Conservation (phyloP, 1,140 invertebrate species). For the Papilio polyxenes region DNA sequence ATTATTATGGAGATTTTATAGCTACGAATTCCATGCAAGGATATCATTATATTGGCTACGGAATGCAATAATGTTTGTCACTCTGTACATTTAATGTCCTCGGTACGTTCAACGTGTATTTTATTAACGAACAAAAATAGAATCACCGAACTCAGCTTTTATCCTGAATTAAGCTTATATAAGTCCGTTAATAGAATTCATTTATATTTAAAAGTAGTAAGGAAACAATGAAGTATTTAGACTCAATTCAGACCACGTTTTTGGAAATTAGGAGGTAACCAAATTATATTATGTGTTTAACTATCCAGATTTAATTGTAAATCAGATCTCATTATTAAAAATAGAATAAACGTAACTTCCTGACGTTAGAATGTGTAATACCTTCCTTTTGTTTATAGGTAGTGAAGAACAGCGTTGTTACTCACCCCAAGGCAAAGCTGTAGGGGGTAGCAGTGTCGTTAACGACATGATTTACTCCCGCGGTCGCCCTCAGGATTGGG, state of each 20-base stretch:
- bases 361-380: neutral
- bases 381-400: conserved; percentile 49
- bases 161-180: neutral
- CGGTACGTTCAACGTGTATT: neutral
- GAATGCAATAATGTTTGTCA: neutral
- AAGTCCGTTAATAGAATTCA: too few relatives aligned
- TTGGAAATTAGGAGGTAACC: too few relatives aligned
- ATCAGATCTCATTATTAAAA: neutral
- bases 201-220: too few relatives aligned
- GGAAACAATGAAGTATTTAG: too few relatives aligned
- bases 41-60: neutral
- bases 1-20: conserved; percentile 34
- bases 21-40: conserved; percentile 2
- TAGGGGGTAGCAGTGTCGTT: conserved; percentile 80
- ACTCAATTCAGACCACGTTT: too few relatives aligned
- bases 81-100: neutral
- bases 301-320: neutral
- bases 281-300: too few relatives aligned
- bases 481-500: conserved; percentile 79
- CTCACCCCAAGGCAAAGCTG: conserved; percentile 79
- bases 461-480: conserved; percentile 81
- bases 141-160: too few relatives aligned
- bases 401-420: conserved; percentile 74
- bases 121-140: neutral
- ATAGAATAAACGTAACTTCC: neutral